phyloP scores from a whole-genome alignment of 2,888 invertebrate species.

The Acanthosepion pharaonis region DNA sequence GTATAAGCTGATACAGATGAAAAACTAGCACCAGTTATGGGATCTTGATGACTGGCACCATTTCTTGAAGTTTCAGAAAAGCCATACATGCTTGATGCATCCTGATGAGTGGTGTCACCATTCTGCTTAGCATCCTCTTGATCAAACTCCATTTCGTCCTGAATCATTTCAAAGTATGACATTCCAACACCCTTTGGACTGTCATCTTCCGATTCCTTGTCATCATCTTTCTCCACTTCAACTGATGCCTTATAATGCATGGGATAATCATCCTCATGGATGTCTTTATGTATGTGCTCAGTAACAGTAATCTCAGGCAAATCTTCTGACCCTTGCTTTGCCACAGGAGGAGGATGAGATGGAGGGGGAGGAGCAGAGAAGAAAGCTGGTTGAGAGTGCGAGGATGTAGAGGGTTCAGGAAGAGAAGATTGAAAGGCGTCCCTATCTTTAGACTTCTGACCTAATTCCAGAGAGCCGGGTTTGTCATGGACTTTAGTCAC shows the following conservation, averaged over 20 bases:
- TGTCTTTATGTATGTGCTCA: conserved; percentile 77
- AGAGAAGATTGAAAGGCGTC: neutral
- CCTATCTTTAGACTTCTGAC: conserved; percentile 47
- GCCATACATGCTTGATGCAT: neutral
- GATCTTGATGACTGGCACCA: conserved; percentile 34
- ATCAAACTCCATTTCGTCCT: conserved; percentile 68
- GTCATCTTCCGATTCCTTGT: conserved; percentile 75
- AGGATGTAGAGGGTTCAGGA: neutral
- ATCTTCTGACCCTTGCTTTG: conserved; percentile 64
- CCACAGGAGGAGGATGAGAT: conserved; percentile 46
- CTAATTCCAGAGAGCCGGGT: conserved; percentile 49
- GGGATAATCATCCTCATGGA: conserved; percentile 62
- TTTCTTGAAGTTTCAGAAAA: neutral
- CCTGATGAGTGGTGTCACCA: conserved; percentile 42
- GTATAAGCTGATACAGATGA: neutral
- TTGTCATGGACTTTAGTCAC: conserved; percentile 61
- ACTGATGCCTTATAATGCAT: conserved; percentile 47
- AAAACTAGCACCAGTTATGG: conserved; percentile 50
- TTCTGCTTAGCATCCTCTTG: conserved; percentile 77
- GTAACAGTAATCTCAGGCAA: conserved; percentile 81
- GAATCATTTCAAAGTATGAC: conserved; percentile 47
- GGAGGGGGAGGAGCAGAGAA: conserved; percentile 48
- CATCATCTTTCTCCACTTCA: conserved; percentile 35
- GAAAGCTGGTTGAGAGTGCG: conserved; percentile 37
- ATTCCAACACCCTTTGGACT: conserved; percentile 48